Base-by-base conservation (phyloP, 2,113 vertebrate genomes). In the Sprattus sprattus region DNA sequence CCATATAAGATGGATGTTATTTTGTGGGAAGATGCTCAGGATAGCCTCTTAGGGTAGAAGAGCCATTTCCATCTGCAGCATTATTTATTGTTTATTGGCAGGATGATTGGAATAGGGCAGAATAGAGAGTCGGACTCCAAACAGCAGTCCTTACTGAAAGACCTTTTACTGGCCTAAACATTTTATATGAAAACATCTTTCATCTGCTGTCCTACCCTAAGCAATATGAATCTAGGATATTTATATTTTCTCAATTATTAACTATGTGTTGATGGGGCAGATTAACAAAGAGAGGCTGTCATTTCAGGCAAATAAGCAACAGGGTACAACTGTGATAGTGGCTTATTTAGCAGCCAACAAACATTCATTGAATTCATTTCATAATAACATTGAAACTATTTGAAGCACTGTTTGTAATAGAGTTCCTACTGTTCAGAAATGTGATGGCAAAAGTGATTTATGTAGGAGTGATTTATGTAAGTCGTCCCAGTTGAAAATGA, bases 31-130 rank as follows among this genome's bases (percentile, higher is more conserved):
- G 71, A 44, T 78, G 25, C 18, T 60, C 54, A 60, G 54, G 22
- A 60, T 22, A 18, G 5, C 54, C 18, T 60, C 54, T 60, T 60
- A 18, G 10, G n/a, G 6, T 28, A 67, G 10, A 28, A 67, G 64
- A 67, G 64, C 64, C 6, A 1, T 64, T 6, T 67, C 28, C 71
- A 78, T 4, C 32, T 16, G 32, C 15, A 39, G 71, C 71, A 39
- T 39, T 39, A 78, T 78, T 39, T 78, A 39, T 78, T 78, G 71
- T 78, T 75, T 78, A 32, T 78, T 32, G 32, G 71, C 28, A 78
- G 71, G 5, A 39, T 44, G 28, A 32, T 32, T 39, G 71, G 71
- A 3, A 11, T 39, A 15, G 2, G 2, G 71, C 71, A 16, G 28
- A 78, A 11, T 1, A 44, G 71, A 39, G 28, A 39, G 28, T 71